Conservation (phyloP, 1,140 invertebrate genomes). For the Drosophila persimilis region DNA sequence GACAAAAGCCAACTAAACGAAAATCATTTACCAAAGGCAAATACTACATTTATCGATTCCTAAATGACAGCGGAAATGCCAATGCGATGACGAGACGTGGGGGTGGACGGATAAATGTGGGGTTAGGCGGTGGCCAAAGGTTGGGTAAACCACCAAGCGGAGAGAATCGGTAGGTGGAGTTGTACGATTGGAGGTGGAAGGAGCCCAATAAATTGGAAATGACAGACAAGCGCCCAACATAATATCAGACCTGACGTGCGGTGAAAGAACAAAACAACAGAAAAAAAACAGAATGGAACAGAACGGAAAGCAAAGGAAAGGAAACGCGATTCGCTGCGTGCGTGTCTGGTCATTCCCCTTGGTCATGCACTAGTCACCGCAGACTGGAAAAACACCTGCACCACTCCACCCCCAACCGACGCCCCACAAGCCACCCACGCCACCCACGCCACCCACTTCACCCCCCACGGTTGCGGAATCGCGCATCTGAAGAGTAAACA, state of each 20-base stretch:
- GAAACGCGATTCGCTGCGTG: constrained; percentile 8
- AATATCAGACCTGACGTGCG: constrained; percentile 64
- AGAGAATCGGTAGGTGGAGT: neutral
- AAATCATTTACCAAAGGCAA: constrained; percentile 66
- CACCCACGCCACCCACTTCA: neutral
- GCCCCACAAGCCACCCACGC: neutral
- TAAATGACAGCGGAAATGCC: constrained; percentile 71
- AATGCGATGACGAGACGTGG: constrained; percentile 34
- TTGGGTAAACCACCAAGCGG: neutral
- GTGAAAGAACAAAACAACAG: constrained; percentile 3
- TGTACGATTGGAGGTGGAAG: too few relatives aligned
- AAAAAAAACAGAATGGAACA: constrained; percentile 16
- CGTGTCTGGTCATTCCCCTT: constrained; percentile 43
- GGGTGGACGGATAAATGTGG: neutral
- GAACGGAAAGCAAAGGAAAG: neutral
- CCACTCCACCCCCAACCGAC: neutral
- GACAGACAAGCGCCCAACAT: constrained; percentile 71
- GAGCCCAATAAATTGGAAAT: constrained; percentile 64
- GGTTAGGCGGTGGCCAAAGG: constrained; percentile 2
- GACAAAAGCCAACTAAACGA: constrained; percentile 38
- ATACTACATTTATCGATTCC: constrained; percentile 77
- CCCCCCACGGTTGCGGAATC: neutral
- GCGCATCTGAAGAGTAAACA: too few relatives aligned
- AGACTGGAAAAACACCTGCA: neutral
- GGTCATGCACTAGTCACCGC: too few relatives aligned